phyloP scores from a whole-genome alignment of 1,140 invertebrate species.

The Dendrolimus kikuchii region DNA sequence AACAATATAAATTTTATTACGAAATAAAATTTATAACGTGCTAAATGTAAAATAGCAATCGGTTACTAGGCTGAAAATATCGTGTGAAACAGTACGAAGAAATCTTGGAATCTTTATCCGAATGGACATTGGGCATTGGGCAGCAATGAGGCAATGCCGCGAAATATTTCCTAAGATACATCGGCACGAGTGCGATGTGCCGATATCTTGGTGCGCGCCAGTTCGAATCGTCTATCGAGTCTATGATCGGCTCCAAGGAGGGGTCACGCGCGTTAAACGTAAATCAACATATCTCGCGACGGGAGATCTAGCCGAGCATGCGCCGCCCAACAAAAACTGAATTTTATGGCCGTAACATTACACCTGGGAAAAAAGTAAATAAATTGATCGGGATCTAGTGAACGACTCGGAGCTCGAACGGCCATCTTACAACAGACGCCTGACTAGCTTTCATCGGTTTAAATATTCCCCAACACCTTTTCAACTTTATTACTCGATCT shows the following conservation, averaged over 20 bases:
- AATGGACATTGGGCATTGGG: slow-evolving; percentile 31
- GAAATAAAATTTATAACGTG: not conserved
- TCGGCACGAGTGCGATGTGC: slow-evolving; percentile 62
- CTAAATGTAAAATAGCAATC: not conserved
- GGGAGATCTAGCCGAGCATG: slow-evolving; percentile 63
- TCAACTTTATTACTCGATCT: too few species aligned
- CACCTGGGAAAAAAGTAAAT: slow-evolving; percentile 62
- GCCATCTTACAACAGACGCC: slow-evolving; percentile 1
- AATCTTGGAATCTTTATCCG: slow-evolving; percentile 52
- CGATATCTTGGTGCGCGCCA: slow-evolving; percentile 57
- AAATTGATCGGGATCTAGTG: slow-evolving; percentile 51
- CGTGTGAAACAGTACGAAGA: slow-evolving; percentile 58
- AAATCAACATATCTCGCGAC: slow-evolving; percentile 70
- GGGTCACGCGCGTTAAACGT: slow-evolving; percentile 69
- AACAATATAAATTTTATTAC: not conserved
- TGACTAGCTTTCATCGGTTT: too few species aligned
- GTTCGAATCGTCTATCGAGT: slow-evolving; percentile 66
- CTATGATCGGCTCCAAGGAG: slow-evolving; percentile 63
- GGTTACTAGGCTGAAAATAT: slow-evolving; percentile 31
- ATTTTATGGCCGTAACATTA: slow-evolving; percentile 67
- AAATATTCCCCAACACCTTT: too few species aligned
- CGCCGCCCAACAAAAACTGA: slow-evolving; percentile 60
- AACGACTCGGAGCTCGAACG: slow-evolving; percentile 14
- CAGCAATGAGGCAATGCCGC: slow-evolving; percentile 41
- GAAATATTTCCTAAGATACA: slow-evolving; percentile 66